Base-by-base conservation (phyloP, 2,797 vertebrate species). In the Agapornis canus region DNA sequence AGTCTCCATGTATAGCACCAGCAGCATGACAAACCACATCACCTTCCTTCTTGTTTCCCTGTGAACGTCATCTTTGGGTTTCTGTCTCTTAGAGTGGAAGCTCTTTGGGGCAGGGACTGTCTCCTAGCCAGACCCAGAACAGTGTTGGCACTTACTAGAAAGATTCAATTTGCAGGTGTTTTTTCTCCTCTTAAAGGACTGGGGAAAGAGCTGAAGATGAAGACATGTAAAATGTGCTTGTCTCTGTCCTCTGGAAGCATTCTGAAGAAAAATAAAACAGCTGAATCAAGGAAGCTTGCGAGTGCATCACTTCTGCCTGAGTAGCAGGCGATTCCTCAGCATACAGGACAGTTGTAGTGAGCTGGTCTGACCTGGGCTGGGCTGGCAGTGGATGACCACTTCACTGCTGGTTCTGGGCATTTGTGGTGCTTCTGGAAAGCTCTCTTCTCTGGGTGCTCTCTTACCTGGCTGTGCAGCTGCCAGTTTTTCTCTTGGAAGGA, bases 231-330 rank as follows among this genome's bases (percentile, higher is more conserved):
- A 13, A 51, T 84, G 68, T 87, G 63, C 1, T 3, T 96, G 78
- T 96, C 86, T 94, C 92, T 91, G 92, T 97, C 85, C 90, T 96
- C 87, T 96, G 86, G 83, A 94, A 96, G 60, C 84, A 82, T 92
- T 96, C 92, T 92, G 92, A 83, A 70, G 81, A 88, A 88, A 95
- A 96, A 97, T 96, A 97, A 97, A 97, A 68, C 64, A 48, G 54
- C 86, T 91, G 78, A 92, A 66, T 86, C 31, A 72, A 94, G 65
- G 76, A 83, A 75, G 18, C 21, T 75, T 91, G 65, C 32, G 64
- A 80, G 26, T 47, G 25, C 49, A 7, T 97, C 56, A 5, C n/a
- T 93, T 60, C 13, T 25, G 45, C 35, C 19, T 69, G 47, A 65
- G 61, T 9, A n/a, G 19, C 13, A 40, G 35, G 11, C 25, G 59